Percentiles rank a stretch among this genome's conserved stretches.
Evolutionary conservation across 2,113 vertebrate species (phyloP).

Genomic region (Poicephalus gulielmi): DNA sequence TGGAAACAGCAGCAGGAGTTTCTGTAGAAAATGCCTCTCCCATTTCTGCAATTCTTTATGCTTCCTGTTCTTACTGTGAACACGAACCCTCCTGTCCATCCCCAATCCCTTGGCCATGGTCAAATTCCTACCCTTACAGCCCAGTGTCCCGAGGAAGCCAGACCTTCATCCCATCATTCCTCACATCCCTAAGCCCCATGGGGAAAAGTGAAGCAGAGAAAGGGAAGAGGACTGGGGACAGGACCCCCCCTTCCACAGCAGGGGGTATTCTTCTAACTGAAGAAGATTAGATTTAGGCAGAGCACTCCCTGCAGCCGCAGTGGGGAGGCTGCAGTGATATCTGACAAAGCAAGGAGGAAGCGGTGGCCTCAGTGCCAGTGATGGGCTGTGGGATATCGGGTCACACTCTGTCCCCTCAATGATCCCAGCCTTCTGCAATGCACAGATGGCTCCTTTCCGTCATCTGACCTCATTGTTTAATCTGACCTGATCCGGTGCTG

Average conservation of each 20-base stretch:
- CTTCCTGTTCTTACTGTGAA: neutral
- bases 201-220: neutral
- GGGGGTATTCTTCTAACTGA: constrained; percentile 20
- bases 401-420: neutral
- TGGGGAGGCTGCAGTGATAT: neutral
- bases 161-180: neutral
- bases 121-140: neutral
- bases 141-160: neutral
- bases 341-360: neutral
- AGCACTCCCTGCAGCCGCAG: neutral
- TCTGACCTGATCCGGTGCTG: constrained; percentile 46
- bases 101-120: neutral
- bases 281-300: constrained; percentile 46
- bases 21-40: neutral
- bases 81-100: neutral
- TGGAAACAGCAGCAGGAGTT: neutral
- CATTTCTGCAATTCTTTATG: neutral
- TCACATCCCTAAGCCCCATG: neutral
- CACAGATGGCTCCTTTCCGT: constrained; percentile 55
- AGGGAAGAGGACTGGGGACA: neutral
- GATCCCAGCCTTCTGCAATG: neutral
- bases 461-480: constrained; percentile 58
- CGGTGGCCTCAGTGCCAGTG: neutral
- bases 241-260: neutral
- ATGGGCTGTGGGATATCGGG: neutral